Conservation (phyloP, 2,113 vertebrate genomes). For the Atractosteus spatula region DNA sequence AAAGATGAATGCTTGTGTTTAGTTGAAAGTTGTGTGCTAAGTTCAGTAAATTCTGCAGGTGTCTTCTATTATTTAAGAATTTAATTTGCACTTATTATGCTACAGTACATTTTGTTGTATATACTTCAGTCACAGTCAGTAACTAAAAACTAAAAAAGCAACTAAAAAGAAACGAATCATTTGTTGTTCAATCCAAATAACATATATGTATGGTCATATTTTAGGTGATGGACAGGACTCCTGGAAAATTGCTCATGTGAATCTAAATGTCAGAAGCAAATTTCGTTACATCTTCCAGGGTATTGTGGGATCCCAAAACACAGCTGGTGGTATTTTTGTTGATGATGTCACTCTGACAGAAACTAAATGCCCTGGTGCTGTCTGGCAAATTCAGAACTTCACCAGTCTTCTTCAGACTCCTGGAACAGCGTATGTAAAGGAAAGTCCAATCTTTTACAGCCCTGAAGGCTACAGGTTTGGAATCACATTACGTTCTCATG, state of each 20-base stretch:
- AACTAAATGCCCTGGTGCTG: conserved; percentile 68
- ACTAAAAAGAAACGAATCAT: neutral
- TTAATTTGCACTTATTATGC: too few relatives aligned
- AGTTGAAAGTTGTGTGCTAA: too few relatives aligned
- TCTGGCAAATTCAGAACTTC: conserved; percentile 79
- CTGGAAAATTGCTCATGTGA: conserved; percentile 83
- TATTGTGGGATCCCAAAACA: conserved; percentile 52
- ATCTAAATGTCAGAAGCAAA: conserved; percentile 69
- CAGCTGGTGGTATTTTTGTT: conserved; percentile 70
- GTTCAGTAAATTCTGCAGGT: too few relatives aligned
- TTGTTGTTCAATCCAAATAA: neutral
- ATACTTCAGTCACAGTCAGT: too few relatives aligned
- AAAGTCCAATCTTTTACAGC: conserved; percentile 73
- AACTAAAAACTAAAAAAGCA: too few relatives aligned
- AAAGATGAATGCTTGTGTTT: too few relatives aligned
- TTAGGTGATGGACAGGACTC: conserved; percentile 61
- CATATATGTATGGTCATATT: neutral
- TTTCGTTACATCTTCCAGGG: conserved; percentile 90
- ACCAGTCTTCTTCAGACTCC: conserved; percentile 43
- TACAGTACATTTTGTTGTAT: too few relatives aligned
- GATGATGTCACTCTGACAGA: conserved; percentile 83
- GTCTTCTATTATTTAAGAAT: too few relatives aligned
- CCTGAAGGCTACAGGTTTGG: conserved; percentile 80
- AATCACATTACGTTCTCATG: conserved; percentile 66
- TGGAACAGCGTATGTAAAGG: conserved; percentile 13